Conservation (phyloP, 2,888 invertebrate species). For the Empis stercorea region DNA sequence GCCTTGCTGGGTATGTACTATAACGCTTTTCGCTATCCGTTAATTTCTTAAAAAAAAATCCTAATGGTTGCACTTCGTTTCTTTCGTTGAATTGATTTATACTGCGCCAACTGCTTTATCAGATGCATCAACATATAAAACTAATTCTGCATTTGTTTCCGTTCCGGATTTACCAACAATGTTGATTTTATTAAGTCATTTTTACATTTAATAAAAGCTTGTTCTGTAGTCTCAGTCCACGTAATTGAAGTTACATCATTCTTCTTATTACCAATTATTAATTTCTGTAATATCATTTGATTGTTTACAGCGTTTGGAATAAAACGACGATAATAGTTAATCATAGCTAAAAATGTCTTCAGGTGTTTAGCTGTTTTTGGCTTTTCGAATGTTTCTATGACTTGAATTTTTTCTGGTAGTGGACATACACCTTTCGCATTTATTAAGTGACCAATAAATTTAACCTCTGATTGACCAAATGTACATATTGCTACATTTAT, state of each 20-base stretch:
- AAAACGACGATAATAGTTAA: conserved; percentile 26
- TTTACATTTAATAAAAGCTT: conserved; percentile 4
- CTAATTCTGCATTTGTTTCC: no score
- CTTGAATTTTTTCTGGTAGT: conserved; percentile 20
- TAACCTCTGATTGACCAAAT: conserved; percentile 14
- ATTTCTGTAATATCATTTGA: no score
- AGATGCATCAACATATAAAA: no score
- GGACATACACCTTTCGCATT: conserved; percentile 20
- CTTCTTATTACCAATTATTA: no score
- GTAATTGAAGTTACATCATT: conserved; percentile 13
- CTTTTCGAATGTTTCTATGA: conserved; percentile 16
- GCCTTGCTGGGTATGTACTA: no score
- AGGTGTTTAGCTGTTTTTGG: conserved; percentile 21
- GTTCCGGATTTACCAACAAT: conserved; percentile 23
- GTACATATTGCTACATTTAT: conserved; percentile 24
- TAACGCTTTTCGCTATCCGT: no score
- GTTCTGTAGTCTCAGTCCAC: conserved; percentile 4
- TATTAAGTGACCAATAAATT: conserved; percentile 4
- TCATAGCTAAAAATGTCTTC: conserved; percentile 22
- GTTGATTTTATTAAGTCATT: conserved; percentile 10
- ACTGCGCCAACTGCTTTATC: no score
- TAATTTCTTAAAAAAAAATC: no score
- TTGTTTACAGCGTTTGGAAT: no score
- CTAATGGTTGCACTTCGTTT: no score
- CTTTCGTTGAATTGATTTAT: no score